A percentile compares a stretch with the other conserved stretches of the same genome.
These are phyloP conservation scores for Callipepla californica DNA, from an alignment of 2,113 vertebrate species.

Conservation along the genomic window DNA sequence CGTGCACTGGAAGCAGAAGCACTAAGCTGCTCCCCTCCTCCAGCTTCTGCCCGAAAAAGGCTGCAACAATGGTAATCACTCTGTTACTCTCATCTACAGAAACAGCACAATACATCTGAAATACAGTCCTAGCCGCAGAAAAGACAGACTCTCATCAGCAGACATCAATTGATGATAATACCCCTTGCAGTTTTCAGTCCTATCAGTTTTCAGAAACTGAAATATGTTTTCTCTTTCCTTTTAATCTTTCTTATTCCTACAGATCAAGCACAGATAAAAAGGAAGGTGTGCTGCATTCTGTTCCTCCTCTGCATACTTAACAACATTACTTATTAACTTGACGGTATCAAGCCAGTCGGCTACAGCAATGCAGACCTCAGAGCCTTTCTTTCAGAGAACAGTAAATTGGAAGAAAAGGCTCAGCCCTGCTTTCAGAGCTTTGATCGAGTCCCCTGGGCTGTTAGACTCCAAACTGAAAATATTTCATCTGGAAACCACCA, in stretches of 20 bases:
- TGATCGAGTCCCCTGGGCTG: background rate
- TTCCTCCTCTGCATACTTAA: constrained; percentile 20
- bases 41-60: background rate
- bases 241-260: background rate
- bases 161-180: background rate
- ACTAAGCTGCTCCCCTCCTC: background rate
- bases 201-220: background rate
- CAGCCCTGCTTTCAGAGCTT: background rate
- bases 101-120: background rate
- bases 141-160: background rate
- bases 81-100: background rate
- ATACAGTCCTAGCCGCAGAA: background rate
- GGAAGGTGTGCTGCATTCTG: background rate
- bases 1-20: background rate
- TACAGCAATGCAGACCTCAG: background rate
- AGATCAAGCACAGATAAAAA: constrained; percentile 5
- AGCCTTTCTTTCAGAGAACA: background rate
- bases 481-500: background rate
- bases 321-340: constrained; percentile 31
- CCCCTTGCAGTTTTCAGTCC: background rate
- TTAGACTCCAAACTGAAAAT: background rate
- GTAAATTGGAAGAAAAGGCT: background rate
- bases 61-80: background rate
- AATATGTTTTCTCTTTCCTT: constrained; percentile 1
- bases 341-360: background rate